Evolutionary conservation across 2,113 vertebrate species (phyloP), one percentile per base, ranked within the genome.

Genomic region (Lophius piscatorius): DNA sequence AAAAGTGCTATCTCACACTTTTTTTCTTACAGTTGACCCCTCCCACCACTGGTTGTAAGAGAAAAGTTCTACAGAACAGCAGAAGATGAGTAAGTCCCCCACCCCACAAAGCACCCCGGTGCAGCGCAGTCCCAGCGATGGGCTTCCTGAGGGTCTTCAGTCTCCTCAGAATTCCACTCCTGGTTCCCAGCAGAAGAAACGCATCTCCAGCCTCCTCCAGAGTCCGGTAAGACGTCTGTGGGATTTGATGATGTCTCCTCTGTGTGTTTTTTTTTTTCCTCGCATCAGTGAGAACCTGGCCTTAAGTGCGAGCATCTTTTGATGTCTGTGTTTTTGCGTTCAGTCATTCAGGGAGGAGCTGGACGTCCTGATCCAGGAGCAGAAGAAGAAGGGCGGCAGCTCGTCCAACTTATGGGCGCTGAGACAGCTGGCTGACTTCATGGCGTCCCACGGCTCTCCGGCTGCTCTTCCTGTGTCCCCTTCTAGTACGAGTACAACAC

Each of bases 261-360:
- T 49, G 50, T 52, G 9, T 31, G 13, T 29, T 33, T n/a, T 9
- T 48, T 28, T 31, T 8, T 31, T 31, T 31, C 9, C 11, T 31
- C 38, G 9, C 45, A n/a, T n/a, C n/a, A n/a, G n/a, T n/a, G n/a
- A n/a, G n/a, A n/a, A n/a, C n/a, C n/a, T n/a, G n/a, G n/a, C n/a
- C n/a, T n/a, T n/a, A n/a, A n/a, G n/a, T n/a, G 24, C 59, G 48
- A 47, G 34, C 12, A 13, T 64, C 10, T 28, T 12, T 12, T 42
- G 6, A 11, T 35, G 16, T 50, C 6, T 74, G 23, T 72, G 18
- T 66, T 17, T 80, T 38, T 73, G 39, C 63, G 18, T 61, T 17
- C 62, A 99, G 97, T 98, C 96, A 41, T 99, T 99, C 85, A 91
- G 94, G 76, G 97, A 99, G 84, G 97, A 99, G 88, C 89, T 99